phyloP scores from a whole-genome alignment of 2,888 invertebrate species.

The Sphinx pinastri region DNA sequence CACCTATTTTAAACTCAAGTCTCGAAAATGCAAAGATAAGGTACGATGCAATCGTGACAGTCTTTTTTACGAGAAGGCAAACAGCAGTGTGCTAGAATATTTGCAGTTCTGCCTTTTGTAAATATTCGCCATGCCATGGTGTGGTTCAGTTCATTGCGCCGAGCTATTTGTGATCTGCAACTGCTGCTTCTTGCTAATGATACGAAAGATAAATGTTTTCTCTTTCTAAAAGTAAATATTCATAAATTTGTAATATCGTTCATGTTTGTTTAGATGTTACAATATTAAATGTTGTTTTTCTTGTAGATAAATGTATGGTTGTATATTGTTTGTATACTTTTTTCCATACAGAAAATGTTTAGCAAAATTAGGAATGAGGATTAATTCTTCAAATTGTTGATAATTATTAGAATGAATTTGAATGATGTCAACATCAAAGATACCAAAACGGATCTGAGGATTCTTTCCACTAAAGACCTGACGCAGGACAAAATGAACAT shows the following conservation, averaged over 20 bases:
- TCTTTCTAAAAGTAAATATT: constrained; percentile 9
- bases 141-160: constrained; percentile 68
- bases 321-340: neutral
- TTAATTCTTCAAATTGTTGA: constrained; percentile 35
- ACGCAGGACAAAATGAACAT: constrained; percentile 64
- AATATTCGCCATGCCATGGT: constrained; percentile 69
- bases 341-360: neutral
- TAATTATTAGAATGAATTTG: too few species aligned
- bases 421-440: constrained; percentile 50
- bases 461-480: constrained; percentile 56
- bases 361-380: constrained; percentile 24
- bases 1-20: too few species aligned
- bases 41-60: too few species aligned
- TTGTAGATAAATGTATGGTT: neutral
- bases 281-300: too few species aligned
- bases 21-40: too few species aligned
- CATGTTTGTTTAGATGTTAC: neutral
- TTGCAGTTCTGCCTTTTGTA: constrained; percentile 60
- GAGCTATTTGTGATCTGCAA: constrained; percentile 69
- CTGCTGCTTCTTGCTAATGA: constrained; percentile 47
- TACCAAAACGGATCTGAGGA: constrained; percentile 41
- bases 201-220: constrained; percentile 32
- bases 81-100: constrained; percentile 47
- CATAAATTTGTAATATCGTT: neutral
- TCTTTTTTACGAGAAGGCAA: neutral